Base-by-base conservation (phyloP, 2,113 vertebrate species). In the Xerus inauris region DNA sequence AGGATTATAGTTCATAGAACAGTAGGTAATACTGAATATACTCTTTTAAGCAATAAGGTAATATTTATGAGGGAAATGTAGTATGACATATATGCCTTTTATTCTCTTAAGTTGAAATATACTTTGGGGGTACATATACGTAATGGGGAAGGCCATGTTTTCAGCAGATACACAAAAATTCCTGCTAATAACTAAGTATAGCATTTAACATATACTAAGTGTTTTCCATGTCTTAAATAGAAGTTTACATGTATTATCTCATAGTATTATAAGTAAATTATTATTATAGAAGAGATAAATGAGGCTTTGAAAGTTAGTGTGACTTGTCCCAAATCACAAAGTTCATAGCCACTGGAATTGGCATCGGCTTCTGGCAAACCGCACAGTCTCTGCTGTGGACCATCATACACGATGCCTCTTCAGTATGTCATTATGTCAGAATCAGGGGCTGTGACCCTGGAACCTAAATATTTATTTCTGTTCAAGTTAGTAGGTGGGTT, bases 61-160 rank as follows among this genome's bases (percentile, higher is more conserved):
- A 64, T 69, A 94, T 95, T 83, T 89, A 80, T 89, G 38, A 79
- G 30, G 17, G 22, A 92, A 22, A 20, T 81, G 83, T 95, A 87
- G 1, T 2, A 73, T 71, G 40, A 32, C 20, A 54, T 16, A 32
- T 77, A 10, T 62, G 12, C 3, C 8, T 83, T 92, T 94, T 95
- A 67, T 79, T 89, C 16, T 95, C 30, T 76, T 93, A n/a, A 72
- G 3, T 79, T 86, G 40, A 76, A 83, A 28, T 35, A 64, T 38
- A 42, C 17, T 80, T 92, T 87, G 49, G 42, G 38, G 26, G 6
- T 67, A 72, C 89, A 42, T 79, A 76, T 16, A 7, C 75, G 2
- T 42, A 47, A 88, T 79, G 40, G 22, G 11, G 82, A 86, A 42
- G 16, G 3, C 5, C 42, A 35, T 35, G 16, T 45, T 7, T 7